A percentile compares a stretch with the other conserved stretches of the same genome.
Conservation (phyloP, 2,113 vertebrate species). For the Nyctibius bracteatus region DNA sequence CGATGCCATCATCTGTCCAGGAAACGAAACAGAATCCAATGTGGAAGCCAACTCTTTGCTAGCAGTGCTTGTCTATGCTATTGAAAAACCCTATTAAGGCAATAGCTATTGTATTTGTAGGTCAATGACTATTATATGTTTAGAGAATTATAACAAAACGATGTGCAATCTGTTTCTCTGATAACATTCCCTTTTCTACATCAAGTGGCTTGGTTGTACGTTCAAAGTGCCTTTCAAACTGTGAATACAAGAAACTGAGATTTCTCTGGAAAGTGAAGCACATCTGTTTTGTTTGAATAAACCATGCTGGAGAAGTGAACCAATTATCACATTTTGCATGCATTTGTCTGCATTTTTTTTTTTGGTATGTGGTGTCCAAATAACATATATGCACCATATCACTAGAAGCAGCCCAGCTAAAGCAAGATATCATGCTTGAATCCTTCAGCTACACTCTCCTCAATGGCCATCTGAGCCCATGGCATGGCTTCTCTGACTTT, state of each 20-base stretch:
- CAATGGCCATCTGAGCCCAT: not conserved
- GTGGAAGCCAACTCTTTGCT: not conserved
- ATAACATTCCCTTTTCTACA: not conserved
- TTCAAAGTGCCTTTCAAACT: not conserved
- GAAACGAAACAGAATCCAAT: conserved; percentile 28
- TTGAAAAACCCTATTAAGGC: not conserved
- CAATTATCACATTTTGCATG: not conserved
- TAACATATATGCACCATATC: not conserved
- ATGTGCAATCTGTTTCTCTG: not conserved
- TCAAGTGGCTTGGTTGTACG: not conserved
- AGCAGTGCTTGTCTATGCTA: not conserved
- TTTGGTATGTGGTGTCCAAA: not conserved
- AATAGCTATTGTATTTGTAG: not conserved
- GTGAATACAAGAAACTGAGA: not conserved
- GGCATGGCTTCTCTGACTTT: not conserved
- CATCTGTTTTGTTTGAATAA: not conserved
- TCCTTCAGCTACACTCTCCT: not conserved
- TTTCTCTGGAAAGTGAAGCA: not conserved
- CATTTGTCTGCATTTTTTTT: not conserved
- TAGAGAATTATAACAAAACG: not conserved
- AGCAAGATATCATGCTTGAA: not conserved
- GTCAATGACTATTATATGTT: not conserved
- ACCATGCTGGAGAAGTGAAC: not conserved
- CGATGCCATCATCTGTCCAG: conserved; percentile 72
- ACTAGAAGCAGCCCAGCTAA: not conserved